These are phyloP conservation scores for Psittacara wagleri DNA, from an alignment of 2,113 vertebrate genomes.

Conservation along the genomic window DNA sequence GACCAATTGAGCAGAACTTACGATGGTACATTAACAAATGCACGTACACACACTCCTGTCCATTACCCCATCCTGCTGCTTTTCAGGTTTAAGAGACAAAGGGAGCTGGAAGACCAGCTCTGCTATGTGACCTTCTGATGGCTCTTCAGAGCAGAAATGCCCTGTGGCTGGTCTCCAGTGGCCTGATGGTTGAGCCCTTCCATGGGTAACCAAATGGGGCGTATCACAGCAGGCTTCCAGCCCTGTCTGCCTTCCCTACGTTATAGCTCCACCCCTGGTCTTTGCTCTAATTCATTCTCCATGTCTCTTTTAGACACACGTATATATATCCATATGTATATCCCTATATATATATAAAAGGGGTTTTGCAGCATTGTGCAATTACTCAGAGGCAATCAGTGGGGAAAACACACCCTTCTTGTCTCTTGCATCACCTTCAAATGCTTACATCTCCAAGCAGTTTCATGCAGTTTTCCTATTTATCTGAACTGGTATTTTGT, in stretches of 20 bases:
- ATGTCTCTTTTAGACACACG: neutral
- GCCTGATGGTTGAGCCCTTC: neutral
- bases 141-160: neutral
- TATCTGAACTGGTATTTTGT: neutral
- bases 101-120: neutral
- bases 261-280: neutral
- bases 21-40: neutral
- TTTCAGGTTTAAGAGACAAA: neutral
- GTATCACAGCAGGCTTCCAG: neutral
- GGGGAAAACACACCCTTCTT: neutral
- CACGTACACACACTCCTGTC: fast-evolving
- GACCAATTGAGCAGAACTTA: neutral
- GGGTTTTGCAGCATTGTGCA: neutral
- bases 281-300: neutral
- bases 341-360: neutral
- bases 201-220: neutral
- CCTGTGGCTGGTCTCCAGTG: neutral
- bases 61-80: neutral
- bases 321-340: no score
- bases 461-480: neutral
- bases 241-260: neutral
- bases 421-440: neutral
- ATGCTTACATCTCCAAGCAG: neutral
- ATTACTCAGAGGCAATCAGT: neutral
- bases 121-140: neutral